Evolutionary conservation across 2,113 vertebrate species (phyloP).

Genomic region (Petrocephalus microphthalmus): DNA sequence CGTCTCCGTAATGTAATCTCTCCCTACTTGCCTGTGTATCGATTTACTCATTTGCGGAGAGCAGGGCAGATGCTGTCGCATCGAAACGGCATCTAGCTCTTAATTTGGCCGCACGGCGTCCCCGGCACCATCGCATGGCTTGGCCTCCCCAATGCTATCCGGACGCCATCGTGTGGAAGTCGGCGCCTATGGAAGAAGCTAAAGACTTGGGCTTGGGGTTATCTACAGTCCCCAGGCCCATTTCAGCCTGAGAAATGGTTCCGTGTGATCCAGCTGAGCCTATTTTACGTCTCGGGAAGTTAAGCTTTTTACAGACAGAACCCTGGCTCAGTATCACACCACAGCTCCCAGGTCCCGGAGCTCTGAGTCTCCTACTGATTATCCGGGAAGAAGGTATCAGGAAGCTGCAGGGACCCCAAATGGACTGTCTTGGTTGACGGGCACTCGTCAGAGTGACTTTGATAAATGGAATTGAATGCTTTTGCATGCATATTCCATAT

Average conservation of each 20-base stretch:
- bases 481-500: slow-evolving; percentile 4
- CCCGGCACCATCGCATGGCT: neutral
- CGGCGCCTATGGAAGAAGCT: neutral
- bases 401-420: neutral
- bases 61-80: neutral
- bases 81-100: neutral
- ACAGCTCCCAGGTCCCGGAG: neutral
- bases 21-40: neutral
- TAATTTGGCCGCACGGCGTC: neutral
- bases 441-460: neutral
- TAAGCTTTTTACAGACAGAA: neutral
- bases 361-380: neutral
- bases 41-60: neutral
- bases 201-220: neutral
- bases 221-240: neutral
- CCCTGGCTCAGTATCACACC: neutral
- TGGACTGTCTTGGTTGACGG: neutral
- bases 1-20: neutral
- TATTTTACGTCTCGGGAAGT: neutral
- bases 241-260: neutral
- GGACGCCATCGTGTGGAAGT: neutral
- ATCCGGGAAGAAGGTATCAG: neutral
- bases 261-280: neutral
- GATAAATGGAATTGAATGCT: neutral
- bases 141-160: neutral